A percentile compares a stretch with the other conserved stretches of the same genome.
phyloP scores from a whole-genome alignment of 2,113 vertebrate species.

The Condylura cristata region DNA sequence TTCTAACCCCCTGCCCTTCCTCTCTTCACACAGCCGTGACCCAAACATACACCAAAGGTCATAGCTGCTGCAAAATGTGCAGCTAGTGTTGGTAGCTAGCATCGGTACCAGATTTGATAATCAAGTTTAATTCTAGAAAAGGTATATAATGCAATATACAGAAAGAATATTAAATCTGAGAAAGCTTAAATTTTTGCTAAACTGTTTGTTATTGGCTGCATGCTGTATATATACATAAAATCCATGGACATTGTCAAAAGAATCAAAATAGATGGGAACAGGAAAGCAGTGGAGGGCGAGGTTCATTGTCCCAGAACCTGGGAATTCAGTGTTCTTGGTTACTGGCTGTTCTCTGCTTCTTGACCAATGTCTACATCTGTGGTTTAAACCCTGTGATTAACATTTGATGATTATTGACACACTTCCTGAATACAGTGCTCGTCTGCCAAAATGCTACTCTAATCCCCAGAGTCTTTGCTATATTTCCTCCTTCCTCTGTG shows the following conservation, averaged over 20 bases:
- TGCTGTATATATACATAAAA: neutral
- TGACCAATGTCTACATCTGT: neutral
- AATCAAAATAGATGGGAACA: neutral
- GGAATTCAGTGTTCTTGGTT: neutral
- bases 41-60: neutral
- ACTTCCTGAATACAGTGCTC: neutral
- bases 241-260: neutral
- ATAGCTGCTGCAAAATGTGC: neutral
- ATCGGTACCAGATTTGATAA: neutral
- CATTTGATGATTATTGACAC: neutral
- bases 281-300: neutral
- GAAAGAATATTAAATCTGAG: neutral
- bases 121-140: neutral
- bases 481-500: neutral
- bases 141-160: neutral
- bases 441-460: neutral
- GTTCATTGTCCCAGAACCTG: neutral
- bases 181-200: constrained; percentile 29
- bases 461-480: neutral
- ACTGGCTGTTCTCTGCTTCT: neutral
- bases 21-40: neutral
- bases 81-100: neutral
- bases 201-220: neutral
- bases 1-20: neutral
- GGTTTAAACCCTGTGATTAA: neutral